Conservation (phyloP, 2,797 vertebrate species). For the Crenuchus spilurus region DNA sequence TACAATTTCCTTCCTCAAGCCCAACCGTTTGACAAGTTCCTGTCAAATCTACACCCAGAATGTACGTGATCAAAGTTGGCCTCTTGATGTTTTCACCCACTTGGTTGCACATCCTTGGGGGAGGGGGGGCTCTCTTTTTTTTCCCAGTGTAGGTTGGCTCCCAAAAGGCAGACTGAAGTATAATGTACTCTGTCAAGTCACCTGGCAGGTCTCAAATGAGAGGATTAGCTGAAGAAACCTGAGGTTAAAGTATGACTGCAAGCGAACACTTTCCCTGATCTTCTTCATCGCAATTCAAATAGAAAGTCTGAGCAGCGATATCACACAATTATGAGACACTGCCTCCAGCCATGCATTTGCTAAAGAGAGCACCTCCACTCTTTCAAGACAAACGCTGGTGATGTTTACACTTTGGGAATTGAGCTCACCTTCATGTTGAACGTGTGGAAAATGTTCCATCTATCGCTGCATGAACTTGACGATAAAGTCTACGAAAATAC, state of each 20-base stretch:
- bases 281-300: slow-evolving; percentile 79
- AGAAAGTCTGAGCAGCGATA: slow-evolving; percentile 77
- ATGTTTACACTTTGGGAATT: slow-evolving; percentile 76
- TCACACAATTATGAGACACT: slow-evolving; percentile 72
- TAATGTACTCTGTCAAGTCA: slow-evolving; percentile 69
- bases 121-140: slow-evolving; percentile 46
- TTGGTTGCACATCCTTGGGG: slow-evolving; percentile 74
- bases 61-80: slow-evolving; percentile 62
- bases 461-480: slow-evolving; percentile 48
- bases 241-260: slow-evolving; percentile 68
- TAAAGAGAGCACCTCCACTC: slow-evolving; percentile 71
- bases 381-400: slow-evolving; percentile 60
- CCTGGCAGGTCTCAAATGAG: slow-evolving; percentile 70
- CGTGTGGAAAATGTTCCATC: slow-evolving; percentile 51
- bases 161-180: slow-evolving; percentile 68
- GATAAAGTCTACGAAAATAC: background rate
- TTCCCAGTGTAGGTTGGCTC: slow-evolving; percentile 67
- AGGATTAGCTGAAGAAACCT: slow-evolving; percentile 58
- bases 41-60: slow-evolving; percentile 63
- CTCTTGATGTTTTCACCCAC: slow-evolving; percentile 75
- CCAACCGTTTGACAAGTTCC: slow-evolving; percentile 61
- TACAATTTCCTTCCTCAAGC: slow-evolving; percentile 49
- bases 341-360: slow-evolving; percentile 74
- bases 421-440: slow-evolving; percentile 67
- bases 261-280: slow-evolving; percentile 60